These are phyloP conservation scores for Harpalus rufipes DNA, from an alignment of 2,888 invertebrate species.

Conservation along the genomic window DNA sequence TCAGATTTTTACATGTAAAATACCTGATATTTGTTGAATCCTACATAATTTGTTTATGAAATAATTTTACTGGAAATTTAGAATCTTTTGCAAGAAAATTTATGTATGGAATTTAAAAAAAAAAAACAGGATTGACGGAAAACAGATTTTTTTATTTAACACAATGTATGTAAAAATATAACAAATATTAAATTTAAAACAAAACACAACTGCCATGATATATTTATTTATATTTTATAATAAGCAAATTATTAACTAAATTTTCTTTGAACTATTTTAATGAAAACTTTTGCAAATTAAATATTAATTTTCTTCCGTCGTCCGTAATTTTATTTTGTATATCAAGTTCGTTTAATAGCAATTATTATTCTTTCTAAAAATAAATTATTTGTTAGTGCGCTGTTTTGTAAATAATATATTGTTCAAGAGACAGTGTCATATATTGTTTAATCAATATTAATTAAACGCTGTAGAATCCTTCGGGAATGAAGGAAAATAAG, in stretches of 20 bases:
- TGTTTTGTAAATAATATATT: constrained; percentile 36
- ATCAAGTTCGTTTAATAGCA: not conserved
- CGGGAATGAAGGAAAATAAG: constrained; percentile 17
- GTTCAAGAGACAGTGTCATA: constrained; percentile 42
- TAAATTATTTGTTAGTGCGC: constrained; percentile 3
- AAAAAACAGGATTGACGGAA: too few relatives aligned
- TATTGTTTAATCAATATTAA: constrained; percentile 53
- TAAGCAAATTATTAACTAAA: not conserved
- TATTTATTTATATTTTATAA: not conserved
- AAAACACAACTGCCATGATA: too few relatives aligned
- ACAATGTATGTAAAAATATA: too few relatives aligned
- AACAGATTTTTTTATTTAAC: too few relatives aligned
- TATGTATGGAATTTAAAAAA: too few relatives aligned
- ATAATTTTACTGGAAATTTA: too few relatives aligned
- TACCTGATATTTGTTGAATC: too few relatives aligned
- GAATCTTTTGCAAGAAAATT: too few relatives aligned
- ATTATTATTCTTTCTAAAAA: not conserved
- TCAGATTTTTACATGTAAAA: too few relatives aligned
- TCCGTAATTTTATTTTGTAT: not conserved
- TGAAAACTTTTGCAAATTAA: not conserved
- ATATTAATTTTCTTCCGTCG: not conserved
- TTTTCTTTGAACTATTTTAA: not conserved
- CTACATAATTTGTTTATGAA: too few relatives aligned
- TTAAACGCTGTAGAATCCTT: constrained; percentile 8
- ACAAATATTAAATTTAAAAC: too few relatives aligned